Conservation (phyloP, 2,888 invertebrate genomes). For the Scaptomyza reducta region DNA sequence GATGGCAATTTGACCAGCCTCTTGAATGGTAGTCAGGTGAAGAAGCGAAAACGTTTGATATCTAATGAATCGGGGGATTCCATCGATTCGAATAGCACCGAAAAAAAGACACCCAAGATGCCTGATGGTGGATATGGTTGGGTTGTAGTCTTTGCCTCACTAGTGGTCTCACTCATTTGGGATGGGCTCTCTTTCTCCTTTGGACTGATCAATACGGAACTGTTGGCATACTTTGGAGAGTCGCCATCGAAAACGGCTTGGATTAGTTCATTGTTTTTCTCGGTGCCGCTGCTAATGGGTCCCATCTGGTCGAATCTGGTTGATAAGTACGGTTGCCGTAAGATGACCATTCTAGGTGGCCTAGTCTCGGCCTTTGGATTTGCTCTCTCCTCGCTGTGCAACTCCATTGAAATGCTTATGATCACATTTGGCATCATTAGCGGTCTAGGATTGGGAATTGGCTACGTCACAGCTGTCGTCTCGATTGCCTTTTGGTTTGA, state of each 20-base stretch:
- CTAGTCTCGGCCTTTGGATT: conserved; percentile 90
- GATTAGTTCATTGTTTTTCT: conserved; percentile 95
- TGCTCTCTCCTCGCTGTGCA: conserved; percentile 89
- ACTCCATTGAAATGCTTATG: conserved; percentile 91
- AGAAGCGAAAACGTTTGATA: conserved; percentile 81
- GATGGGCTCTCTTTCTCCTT: conserved; percentile 97
- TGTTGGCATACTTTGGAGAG: conserved; percentile 91
- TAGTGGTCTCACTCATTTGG: conserved; percentile 94
- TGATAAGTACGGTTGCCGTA: conserved; percentile 93
- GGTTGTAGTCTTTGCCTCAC: conserved; percentile 91
- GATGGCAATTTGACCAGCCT: conserved; percentile 51
- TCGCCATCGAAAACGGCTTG: conserved; percentile 94
- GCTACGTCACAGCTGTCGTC: conserved; percentile 95
- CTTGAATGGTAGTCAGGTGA: conserved; percentile 58
- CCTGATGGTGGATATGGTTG: conserved; percentile 84
- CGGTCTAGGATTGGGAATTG: conserved; percentile 91
- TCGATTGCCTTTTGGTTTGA: conserved; percentile 97
- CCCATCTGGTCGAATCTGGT: conserved; percentile 89
- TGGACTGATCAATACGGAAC: conserved; percentile 93
- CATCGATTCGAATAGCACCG: conserved; percentile 81
- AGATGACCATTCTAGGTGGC: conserved; percentile 90
- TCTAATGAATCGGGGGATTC: conserved; percentile 83
- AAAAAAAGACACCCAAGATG: conserved; percentile 83
- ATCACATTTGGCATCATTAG: conserved; percentile 94
- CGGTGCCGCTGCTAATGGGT: conserved; percentile 93